phyloP scores from a whole-genome alignment of 2,797 vertebrate species.

The Rallus crepitans region DNA sequence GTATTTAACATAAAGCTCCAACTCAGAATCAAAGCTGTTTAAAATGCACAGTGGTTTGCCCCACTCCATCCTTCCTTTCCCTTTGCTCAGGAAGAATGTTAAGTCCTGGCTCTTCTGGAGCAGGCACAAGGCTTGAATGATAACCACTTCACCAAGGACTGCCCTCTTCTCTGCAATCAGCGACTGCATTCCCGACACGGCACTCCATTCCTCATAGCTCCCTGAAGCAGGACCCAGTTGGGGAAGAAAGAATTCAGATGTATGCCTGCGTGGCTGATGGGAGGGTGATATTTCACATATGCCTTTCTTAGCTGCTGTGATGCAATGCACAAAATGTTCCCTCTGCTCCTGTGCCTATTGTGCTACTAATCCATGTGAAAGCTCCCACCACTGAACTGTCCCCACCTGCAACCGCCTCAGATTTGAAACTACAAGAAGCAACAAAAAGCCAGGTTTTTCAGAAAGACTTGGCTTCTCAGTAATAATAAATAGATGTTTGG shows the following conservation, averaged over 20 bases:
- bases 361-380: not conserved
- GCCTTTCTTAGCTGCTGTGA: constrained; percentile 32
- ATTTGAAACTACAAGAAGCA: not conserved
- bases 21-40: constrained; percentile 52
- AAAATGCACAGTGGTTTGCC: constrained; percentile 53
- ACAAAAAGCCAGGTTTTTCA: not conserved
- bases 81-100: constrained; percentile 16
- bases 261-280: not conserved
- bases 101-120: not conserved
- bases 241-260: constrained; percentile 2
- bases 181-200: not conserved
- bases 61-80: not conserved
- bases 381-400: not conserved
- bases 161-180: constrained; percentile 1
- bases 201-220: not conserved
- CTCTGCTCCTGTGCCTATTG: not conserved
- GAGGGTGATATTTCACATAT: constrained; percentile 37
- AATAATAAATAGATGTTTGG: not conserved
- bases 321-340: constrained; percentile 21
- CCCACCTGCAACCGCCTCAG: not conserved
- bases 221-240: not conserved
- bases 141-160: not conserved
- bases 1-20: constrained; percentile 66
- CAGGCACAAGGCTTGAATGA: constrained; percentile 16
- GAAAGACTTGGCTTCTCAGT: not conserved